Conservation (phyloP, 2,113 vertebrate genomes). For the Platysternon megacephalum region DNA sequence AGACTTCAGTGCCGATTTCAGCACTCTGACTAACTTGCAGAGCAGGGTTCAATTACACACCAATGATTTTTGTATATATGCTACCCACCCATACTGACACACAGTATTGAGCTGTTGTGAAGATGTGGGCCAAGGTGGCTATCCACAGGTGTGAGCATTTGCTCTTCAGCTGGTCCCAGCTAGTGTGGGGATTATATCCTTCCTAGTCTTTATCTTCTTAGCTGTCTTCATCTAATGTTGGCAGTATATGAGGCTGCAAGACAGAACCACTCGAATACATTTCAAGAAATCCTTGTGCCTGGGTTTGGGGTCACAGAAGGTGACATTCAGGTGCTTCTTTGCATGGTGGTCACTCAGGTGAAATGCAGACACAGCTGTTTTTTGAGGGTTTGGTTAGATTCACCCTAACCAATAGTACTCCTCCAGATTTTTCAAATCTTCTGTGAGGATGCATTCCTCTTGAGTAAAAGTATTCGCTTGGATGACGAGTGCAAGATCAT, state of each 20-base stretch:
- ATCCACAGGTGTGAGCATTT: background rate
- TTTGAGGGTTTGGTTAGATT: background rate
- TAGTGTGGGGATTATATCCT: background rate
- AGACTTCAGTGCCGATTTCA: background rate
- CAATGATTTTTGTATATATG: background rate
- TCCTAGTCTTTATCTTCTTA: background rate
- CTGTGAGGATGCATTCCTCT: background rate
- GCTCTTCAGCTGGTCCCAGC: background rate
- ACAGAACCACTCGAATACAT: background rate
- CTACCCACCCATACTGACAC: background rate
- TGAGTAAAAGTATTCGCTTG: background rate
- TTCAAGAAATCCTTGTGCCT: background rate
- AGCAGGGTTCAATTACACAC: background rate
- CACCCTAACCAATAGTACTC: background rate
- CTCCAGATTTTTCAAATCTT: background rate
- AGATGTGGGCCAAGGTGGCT: background rate
- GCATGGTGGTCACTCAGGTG: background rate
- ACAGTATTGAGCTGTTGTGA: background rate
- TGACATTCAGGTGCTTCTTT: background rate
- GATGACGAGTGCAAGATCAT: background rate
- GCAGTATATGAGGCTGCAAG: background rate
- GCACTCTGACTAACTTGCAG: background rate
- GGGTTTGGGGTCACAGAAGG: background rate
- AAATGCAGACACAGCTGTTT: background rate
- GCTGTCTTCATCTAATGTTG: background rate